These are phyloP conservation scores for Ditula angustiorana DNA, from an alignment of 2,888 invertebrate genomes.

Conservation along the genomic window DNA sequence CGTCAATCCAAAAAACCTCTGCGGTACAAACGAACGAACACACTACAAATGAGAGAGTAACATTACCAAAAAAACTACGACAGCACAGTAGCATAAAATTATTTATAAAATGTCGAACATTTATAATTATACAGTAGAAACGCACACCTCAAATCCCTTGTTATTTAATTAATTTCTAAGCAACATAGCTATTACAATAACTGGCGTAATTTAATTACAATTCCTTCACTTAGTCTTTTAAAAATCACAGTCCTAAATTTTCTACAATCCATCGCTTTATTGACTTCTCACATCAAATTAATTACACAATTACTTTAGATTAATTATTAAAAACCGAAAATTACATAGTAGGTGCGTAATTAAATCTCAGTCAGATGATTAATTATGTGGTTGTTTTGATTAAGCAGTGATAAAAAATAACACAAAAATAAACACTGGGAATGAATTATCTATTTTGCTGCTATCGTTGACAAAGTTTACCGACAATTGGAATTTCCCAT, in stretches of 20 bases:
- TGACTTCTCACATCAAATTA: constrained; percentile 2
- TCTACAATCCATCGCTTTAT: constrained; percentile 18
- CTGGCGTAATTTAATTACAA: constrained; percentile 4
- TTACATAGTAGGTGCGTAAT: neutral
- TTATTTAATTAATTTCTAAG: neutral
- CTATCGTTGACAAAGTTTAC: too few species aligned
- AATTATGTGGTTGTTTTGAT: too few species aligned
- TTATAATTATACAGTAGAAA: too few species aligned
- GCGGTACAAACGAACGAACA: too few species aligned
- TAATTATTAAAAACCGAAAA: neutral
- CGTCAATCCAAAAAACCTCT: neutral
- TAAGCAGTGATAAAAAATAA: too few species aligned
- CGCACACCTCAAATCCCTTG: neutral
- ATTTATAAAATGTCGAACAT: neutral
- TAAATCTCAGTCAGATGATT: neutral
- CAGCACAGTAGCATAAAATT: too few species aligned
- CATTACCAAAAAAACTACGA: too few species aligned
- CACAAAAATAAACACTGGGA: too few species aligned
- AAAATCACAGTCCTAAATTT: constrained; percentile 22
- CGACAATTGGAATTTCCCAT: too few species aligned
- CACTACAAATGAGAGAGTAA: too few species aligned
- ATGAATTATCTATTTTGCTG: too few species aligned
- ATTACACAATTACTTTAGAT: neutral
- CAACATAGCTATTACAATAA: neutral
- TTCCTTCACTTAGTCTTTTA: constrained; percentile 17